Percentiles rank a stretch among this genome's conserved stretches.
phyloP scores from a whole-genome alignment of 2,888 invertebrate species.

The Andrena praecox region DNA sequence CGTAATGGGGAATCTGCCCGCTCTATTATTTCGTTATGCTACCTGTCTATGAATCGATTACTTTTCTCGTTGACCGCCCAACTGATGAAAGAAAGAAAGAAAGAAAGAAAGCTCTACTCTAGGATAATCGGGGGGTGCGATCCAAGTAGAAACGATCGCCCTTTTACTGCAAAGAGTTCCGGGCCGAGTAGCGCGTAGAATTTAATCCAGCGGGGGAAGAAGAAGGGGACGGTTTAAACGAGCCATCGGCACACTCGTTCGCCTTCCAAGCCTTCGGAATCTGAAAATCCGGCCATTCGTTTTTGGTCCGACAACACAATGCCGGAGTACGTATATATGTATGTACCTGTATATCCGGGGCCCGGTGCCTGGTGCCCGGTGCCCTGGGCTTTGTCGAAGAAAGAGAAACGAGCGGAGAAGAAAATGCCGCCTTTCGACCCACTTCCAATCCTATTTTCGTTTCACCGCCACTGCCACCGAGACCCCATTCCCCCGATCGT shows the following conservation, averaged over 20 bases:
- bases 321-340: conserved; percentile 50
- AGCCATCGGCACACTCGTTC: conserved; percentile 53
- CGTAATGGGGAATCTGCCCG: background rate
- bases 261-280: conserved; percentile 60
- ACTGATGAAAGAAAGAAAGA: background rate
- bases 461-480: conserved; percentile 14
- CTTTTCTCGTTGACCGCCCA: background rate
- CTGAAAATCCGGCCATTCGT: conserved; percentile 72
- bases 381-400: conserved; percentile 44
- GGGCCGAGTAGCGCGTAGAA: conserved; percentile 46
- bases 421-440: conserved; percentile 68
- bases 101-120: background rate
- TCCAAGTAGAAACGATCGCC: conserved; percentile 41
- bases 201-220: conserved; percentile 47
- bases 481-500: conserved; percentile 15
- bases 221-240: conserved; percentile 47
- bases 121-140: conserved; percentile 35
- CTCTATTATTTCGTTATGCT: background rate
- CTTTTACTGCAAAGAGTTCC: conserved; percentile 35
- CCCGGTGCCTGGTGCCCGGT: too few relatives aligned
- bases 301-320: conserved; percentile 59
- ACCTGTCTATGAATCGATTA: background rate
- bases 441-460: conserved; percentile 74
- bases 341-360: too few relatives aligned
- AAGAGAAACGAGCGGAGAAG: conserved; percentile 64